Evolutionary conservation across 2,113 vertebrate species (phyloP).

Genomic region (Ptilorrhoa leucosticta): DNA sequence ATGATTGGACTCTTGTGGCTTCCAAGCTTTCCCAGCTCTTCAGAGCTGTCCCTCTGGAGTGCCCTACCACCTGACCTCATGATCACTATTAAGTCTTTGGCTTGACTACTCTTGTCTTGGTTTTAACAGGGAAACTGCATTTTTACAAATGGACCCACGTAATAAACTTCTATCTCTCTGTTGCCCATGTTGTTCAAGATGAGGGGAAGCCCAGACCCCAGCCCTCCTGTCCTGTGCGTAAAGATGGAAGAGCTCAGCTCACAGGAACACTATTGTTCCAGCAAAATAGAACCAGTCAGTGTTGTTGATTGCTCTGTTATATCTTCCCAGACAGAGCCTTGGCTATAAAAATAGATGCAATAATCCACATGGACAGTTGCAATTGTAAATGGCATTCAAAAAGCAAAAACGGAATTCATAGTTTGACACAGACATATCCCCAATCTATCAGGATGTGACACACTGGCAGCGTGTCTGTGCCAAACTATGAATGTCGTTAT

Average conservation of each 20-base stretch:
- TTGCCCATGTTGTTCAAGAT: not conserved
- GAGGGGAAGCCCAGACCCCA: not conserved
- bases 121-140: not conserved
- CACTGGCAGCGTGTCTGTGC: not conserved
- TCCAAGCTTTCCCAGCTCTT: not conserved
- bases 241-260: not conserved
- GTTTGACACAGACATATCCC: slow-evolving; percentile 53
- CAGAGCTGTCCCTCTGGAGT: not conserved
- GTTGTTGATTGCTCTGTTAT: slow-evolving; percentile 33
- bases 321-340: slow-evolving; percentile 48
- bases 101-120: not conserved
- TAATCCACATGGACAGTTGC: slow-evolving; percentile 54
- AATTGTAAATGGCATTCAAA: slow-evolving; percentile 42
- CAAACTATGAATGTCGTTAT: slow-evolving; percentile 18
- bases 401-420: slow-evolving; percentile 39
- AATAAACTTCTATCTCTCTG: not conserved
- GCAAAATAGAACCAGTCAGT: slow-evolving; percentile 29
- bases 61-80: not conserved
- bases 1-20: not conserved
- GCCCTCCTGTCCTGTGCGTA: not conserved
- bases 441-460: slow-evolving; percentile 37
- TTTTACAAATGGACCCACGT: not conserved
- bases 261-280: slow-evolving; percentile 13
- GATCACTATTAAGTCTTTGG: not conserved
- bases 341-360: slow-evolving; percentile 51